These are phyloP conservation scores for Cartodere bifasciata DNA, from an alignment of 2,888 invertebrate species.

Conservation along the genomic window DNA sequence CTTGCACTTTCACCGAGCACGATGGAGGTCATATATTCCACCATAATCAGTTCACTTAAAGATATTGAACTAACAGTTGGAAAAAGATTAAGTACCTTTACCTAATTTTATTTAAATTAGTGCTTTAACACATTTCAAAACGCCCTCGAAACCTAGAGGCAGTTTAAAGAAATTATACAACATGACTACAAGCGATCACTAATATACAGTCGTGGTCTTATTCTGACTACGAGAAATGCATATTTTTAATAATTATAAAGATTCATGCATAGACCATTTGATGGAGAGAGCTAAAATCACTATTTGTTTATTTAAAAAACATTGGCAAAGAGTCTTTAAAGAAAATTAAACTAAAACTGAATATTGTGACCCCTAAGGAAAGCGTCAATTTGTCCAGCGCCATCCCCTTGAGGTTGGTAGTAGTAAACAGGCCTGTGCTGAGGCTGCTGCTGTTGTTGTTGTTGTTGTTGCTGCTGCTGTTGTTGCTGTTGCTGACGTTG, in stretches of 20 bases:
- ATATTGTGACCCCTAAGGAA: conserved; percentile 63
- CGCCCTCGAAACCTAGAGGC: no score
- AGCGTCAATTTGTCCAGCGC: conserved; percentile 65
- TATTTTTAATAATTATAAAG: no score
- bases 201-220: no score
- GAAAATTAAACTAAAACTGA: conserved; percentile 39
- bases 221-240: no score
- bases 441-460: conserved; percentile 19
- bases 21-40: conserved; percentile 17
- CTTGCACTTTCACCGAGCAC: conserved; percentile 22
- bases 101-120: no score
- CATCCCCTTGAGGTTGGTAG: conserved; percentile 38
- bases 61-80: no score
- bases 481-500: conserved; percentile 31
- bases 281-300: background rate
- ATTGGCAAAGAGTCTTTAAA: background rate
- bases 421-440: conserved; percentile 43
- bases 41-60: conserved; percentile 10
- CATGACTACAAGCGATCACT: no score
- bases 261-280: no score
- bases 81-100: no score
- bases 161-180: no score
- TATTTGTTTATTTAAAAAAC: background rate
- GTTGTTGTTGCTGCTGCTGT: conserved; percentile 27
- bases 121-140: no score